Conservation (phyloP, 2,888 invertebrate genomes). For the Limnephilus auricula region DNA sequence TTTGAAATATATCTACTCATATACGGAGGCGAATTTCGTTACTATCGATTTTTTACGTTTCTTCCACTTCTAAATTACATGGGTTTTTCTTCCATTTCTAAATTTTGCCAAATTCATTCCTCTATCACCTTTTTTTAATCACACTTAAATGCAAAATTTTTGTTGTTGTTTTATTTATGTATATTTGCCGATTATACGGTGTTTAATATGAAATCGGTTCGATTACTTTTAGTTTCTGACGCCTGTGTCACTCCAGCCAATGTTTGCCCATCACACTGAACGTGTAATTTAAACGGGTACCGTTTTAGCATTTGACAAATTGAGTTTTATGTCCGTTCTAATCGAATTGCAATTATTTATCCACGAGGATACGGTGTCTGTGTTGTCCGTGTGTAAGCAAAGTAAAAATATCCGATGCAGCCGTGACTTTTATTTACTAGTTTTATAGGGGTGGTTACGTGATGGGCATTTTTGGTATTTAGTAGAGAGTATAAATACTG, state of each 20-base stretch:
- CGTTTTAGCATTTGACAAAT: conserved; percentile 34
- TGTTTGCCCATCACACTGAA: conserved; percentile 24
- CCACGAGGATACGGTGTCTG: neutral
- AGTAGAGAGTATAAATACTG: neutral
- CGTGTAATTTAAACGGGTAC: conserved; percentile 7
- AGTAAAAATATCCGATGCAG: neutral
- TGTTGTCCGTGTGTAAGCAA: neutral
- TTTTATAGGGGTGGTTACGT: neutral
- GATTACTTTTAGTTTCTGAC: neutral
- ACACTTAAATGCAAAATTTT: too few relatives aligned
- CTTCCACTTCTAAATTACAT: too few relatives aligned
- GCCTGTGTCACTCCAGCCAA: neutral
- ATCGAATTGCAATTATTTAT: conserved; percentile 18
- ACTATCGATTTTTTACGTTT: too few relatives aligned
- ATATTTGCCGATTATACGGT: too few relatives aligned
- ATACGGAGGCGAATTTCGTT: too few relatives aligned
- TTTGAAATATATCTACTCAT: too few relatives aligned
- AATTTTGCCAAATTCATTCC: neutral
- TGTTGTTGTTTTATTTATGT: too few relatives aligned
- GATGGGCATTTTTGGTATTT: neutral
- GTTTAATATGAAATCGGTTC: neutral
- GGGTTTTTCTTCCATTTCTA: neutral
- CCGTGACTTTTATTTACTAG: neutral
- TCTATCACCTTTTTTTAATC: neutral
- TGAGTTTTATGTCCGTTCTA: conserved; percentile 13